phyloP scores from a whole-genome alignment of 2,888 invertebrate genomes.

The Sinodicranocentrus sp. region DNA sequence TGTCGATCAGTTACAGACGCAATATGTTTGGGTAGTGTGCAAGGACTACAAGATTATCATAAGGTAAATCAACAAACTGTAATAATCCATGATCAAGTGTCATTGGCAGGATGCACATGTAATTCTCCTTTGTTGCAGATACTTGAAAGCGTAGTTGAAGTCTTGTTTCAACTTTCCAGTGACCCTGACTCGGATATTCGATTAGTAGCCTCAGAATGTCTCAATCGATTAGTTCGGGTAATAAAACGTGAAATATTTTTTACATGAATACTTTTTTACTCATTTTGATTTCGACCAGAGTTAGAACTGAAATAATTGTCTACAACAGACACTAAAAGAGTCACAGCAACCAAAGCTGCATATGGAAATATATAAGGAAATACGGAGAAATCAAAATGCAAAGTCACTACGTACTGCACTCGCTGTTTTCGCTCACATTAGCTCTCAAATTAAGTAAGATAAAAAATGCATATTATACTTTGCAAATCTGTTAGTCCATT shows the following conservation, averaged over 20 bases:
- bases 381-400: slow-evolving; percentile 87
- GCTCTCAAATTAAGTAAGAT: slow-evolving; percentile 71
- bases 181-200: slow-evolving; percentile 88
- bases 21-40: slow-evolving; percentile 83
- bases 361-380: slow-evolving; percentile 89
- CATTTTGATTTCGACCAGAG: not conserved
- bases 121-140: slow-evolving; percentile 79
- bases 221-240: slow-evolving; percentile 88
- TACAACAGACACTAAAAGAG: slow-evolving; percentile 83
- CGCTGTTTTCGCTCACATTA: slow-evolving; percentile 73
- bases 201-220: slow-evolving; percentile 89
- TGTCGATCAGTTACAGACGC: slow-evolving; percentile 87
- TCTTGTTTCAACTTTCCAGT: slow-evolving; percentile 85
- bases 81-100: too few species aligned
- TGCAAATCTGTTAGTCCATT: too few species aligned
- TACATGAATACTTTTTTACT: not conserved
- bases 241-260: slow-evolving; percentile 46
- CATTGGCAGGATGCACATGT: too few species aligned
- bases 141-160: slow-evolving; percentile 85
- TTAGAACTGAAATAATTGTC: slow-evolving; percentile 20
- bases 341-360: slow-evolving; percentile 86
- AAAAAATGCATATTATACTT: not conserved
- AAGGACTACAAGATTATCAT: slow-evolving; percentile 82
- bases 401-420: slow-evolving; percentile 87
- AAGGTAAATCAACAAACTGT: slow-evolving; percentile 63